Conservation (phyloP, 2,888 invertebrate genomes). For the Amphimallon solstitiale region DNA sequence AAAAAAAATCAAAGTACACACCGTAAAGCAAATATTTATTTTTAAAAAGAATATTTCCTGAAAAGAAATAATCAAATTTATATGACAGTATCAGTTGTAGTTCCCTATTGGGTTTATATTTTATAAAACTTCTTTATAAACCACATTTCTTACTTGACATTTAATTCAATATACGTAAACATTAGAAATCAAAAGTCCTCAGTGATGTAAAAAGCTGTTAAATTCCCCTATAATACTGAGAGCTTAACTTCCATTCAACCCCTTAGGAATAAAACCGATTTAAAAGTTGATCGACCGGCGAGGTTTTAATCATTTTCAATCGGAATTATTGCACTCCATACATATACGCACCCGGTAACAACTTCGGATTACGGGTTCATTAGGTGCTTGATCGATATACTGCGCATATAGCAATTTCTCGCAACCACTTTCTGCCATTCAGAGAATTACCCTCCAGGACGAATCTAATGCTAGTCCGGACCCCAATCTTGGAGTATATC, state of each 20-base stretch:
- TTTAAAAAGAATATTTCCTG: too few species aligned
- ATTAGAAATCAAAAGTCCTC: too few species aligned
- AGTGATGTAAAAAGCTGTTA: background rate
- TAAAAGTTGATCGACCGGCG: background rate
- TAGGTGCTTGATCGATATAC: slow-evolving; percentile 38
- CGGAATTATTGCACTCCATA: background rate
- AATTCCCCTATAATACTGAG: background rate
- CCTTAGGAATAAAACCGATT: background rate
- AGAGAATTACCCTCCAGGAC: slow-evolving; percentile 39
- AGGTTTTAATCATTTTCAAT: slow-evolving; percentile 2
- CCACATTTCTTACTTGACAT: too few species aligned
- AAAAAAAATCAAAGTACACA: too few species aligned
- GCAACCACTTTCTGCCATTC: slow-evolving; percentile 34
- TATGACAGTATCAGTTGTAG: too few species aligned
- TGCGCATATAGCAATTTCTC: slow-evolving; percentile 34
- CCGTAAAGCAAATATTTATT: too few species aligned
- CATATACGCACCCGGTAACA: slow-evolving; percentile 1
- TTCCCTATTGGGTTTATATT: too few species aligned
- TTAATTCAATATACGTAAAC: too few species aligned
- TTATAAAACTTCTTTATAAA: too few species aligned
- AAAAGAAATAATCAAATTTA: too few species aligned
- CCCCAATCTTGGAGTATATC: slow-evolving; percentile 37
- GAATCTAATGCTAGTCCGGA: slow-evolving; percentile 38
- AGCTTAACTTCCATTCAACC: background rate
- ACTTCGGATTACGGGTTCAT: slow-evolving; percentile 36